phyloP scores from a whole-genome alignment of 2,888 invertebrate species.

The Malacosoma neustria region DNA sequence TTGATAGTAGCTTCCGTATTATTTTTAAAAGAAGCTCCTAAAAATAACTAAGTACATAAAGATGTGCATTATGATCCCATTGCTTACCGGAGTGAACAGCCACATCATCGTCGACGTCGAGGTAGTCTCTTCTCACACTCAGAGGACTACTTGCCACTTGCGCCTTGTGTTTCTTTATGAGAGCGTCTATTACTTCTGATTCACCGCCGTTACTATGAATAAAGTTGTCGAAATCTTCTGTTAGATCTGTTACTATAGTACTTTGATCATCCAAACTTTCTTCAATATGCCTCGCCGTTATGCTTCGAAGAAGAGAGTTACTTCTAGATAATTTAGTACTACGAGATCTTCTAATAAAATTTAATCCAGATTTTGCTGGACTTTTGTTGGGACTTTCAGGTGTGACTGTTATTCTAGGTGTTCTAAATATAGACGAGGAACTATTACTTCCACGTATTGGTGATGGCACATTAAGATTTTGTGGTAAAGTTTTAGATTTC shows the following conservation, averaged over 20 bases:
- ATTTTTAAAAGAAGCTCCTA: too few species aligned
- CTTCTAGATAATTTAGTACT: conserved; percentile 83
- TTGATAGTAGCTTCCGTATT: too few species aligned
- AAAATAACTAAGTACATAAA: too few species aligned
- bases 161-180: conserved; percentile 62
- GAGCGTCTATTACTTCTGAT: conserved; percentile 54
- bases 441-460: conserved; percentile 64
- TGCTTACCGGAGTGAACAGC: conserved; percentile 82
- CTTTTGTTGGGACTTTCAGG: conserved; percentile 72
- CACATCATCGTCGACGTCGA: conserved; percentile 79
- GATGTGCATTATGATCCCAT: background rate
- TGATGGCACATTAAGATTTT: conserved; percentile 66
- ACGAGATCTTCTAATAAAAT: conserved; percentile 81
- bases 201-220: conserved; percentile 55
- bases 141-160: conserved; percentile 54
- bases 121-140: conserved; percentile 62
- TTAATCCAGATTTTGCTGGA: conserved; percentile 68
- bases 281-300: conserved; percentile 66
- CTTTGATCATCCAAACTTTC: conserved; percentile 53
- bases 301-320: conserved; percentile 76
- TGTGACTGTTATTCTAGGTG: conserved; percentile 57
- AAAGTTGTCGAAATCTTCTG: conserved; percentile 55
- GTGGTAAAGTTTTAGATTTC: conserved; percentile 77
- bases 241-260: conserved; percentile 51
- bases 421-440: conserved; percentile 60